phyloP scores from a whole-genome alignment of 2,113 vertebrate genomes.

The Paraplagusia blochii region DNA sequence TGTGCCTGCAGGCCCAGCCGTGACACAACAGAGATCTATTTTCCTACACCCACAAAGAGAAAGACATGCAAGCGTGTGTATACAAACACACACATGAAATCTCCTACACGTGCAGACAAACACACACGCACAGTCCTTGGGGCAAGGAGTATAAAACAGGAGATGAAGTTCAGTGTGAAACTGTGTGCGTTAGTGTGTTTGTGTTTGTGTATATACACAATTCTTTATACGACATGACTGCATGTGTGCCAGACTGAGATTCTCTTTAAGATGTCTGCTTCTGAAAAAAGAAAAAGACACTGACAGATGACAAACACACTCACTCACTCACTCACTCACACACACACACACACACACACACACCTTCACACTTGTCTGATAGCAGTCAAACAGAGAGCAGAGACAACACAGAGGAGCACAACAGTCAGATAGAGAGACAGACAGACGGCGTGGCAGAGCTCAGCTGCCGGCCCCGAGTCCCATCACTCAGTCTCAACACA shows the following conservation, averaged over 20 bases:
- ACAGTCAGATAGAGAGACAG: constrained; percentile 58
- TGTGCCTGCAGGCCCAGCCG: constrained; percentile 57
- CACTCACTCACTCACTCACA: constrained; percentile 17
- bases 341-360: constrained; percentile 30
- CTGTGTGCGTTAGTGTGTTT: constrained; percentile 1
- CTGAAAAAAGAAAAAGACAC: constrained; percentile 44
- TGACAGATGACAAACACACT: constrained; percentile 59
- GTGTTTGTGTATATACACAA: constrained; percentile 3
- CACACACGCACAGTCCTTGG: constrained; percentile 50
- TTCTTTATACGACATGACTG: constrained; percentile 11
- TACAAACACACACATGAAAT: constrained; percentile 17
- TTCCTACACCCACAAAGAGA: constrained; percentile 52
- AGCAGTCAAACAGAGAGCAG: constrained; percentile 62
- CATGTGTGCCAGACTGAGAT: constrained; percentile 24
- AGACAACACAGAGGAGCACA: constrained; percentile 51
- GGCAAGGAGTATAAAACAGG: constrained; percentile 44
- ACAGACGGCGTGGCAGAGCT: constrained; percentile 52
- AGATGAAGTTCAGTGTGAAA: constrained; percentile 49
- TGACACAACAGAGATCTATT: constrained; percentile 70
- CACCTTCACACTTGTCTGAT: constrained; percentile 60
- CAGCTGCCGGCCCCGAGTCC: constrained; percentile 50
- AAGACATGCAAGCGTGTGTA: constrained; percentile 43
- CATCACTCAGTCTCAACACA: constrained; percentile 53
- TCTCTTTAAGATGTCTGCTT: constrained; percentile 59
- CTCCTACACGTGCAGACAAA: constrained; percentile 33